These are phyloP conservation scores for Zaprionus ghesquierei DNA, from an alignment of 1,140 invertebrate genomes.

Conservation along the genomic window DNA sequence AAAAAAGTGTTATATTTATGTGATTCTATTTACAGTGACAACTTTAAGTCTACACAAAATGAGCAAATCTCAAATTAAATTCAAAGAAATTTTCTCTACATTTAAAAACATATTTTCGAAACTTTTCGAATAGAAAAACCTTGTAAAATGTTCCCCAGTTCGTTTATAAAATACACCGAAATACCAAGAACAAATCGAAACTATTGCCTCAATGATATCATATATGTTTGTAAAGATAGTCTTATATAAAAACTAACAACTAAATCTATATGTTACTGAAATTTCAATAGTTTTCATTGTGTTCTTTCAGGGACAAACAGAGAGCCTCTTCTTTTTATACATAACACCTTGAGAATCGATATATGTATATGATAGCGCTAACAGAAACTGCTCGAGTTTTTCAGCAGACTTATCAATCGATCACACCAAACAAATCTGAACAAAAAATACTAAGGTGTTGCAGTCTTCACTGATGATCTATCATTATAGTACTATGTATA, in stretches of 20 bases:
- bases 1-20: no score
- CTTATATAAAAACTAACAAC: background rate
- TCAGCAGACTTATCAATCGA: background rate
- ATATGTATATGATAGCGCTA: background rate
- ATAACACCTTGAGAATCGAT: background rate
- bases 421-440: background rate
- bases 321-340: background rate
- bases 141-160: no score
- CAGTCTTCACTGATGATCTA: constrained; percentile 7
- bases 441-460: background rate
- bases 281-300: background rate
- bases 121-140: no score
- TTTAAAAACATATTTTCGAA: no score
- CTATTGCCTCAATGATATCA: background rate
- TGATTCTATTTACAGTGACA: no score
- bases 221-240: background rate
- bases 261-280: background rate
- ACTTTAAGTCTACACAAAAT: no score
- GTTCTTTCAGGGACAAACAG: background rate
- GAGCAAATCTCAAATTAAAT: no score
- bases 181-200: background rate
- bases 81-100: no score
- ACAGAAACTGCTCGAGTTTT: background rate
- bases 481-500: no score
- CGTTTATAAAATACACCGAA: no score